Base-by-base conservation (phyloP, 2,888 invertebrate genomes). In the Parasteatoda lunata region DNA sequence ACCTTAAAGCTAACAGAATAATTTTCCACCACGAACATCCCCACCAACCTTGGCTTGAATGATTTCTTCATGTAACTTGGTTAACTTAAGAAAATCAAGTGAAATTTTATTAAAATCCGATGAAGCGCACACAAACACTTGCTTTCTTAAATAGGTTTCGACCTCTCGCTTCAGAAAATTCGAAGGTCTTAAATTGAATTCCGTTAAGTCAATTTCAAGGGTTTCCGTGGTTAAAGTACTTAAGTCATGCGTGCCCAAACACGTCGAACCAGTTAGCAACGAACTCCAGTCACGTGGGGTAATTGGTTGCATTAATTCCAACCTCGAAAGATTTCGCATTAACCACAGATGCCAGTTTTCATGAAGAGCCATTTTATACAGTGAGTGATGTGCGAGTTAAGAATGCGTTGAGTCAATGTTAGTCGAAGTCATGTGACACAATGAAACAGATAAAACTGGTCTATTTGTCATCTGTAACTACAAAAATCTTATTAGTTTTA, bases 121-220 rank as follows among this genome's bases (percentile, higher is more conserved):
- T 59, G 59, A 30, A 30, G 30, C 30, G 59, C n/a, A 7, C 59
- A 9, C 59, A 59, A 59, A 59, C n/a, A 59, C n/a, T 9, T 59
- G 59, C 59, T n/a, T 59, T 13, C 59, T 59, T 59, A 59, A 30
- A 59, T 59, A 59, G 59, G 30, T 59, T 7, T 7, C 11, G 59
- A 13, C 30, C 30, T 59, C n/a, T 59, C 59, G 59, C 45, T 70
- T 76, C 59, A n/a, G 47, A 64, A 76, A 30, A 76, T 64, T 54
- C 66, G 47, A 73, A 73, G 49, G 51, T 30, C 52, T 79, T 47
- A 72, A 80, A 80, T 80, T 80, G 80, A 73, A 80, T 80, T 65
- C 65, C 49, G 52, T 47, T 15, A 66, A 73, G 80, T 80, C 71
- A 80, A 80, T 77, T 77, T 48, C 52, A 52, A 68, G 59, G 9